Conservation (phyloP, 1,140 invertebrate genomes). For the Acarapis woodi region DNA sequence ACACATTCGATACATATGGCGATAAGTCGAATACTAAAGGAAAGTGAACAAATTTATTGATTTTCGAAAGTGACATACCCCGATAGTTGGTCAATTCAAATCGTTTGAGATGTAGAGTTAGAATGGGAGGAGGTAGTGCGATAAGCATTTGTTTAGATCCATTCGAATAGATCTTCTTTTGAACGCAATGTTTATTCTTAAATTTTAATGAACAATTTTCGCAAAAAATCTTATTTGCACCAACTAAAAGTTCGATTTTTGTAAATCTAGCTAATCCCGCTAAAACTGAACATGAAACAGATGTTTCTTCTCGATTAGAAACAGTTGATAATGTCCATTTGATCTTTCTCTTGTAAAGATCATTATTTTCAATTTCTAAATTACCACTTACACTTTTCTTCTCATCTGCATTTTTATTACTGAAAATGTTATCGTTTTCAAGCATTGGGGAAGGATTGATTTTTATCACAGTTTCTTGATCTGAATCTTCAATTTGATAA, state of each 20-base stretch:
- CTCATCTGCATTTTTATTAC: constrained; percentile 6
- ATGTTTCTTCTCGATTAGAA: neutral
- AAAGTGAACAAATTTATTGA: constrained; percentile 58
- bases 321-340: neutral
- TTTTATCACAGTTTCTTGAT: neutral
- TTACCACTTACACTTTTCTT: constrained; percentile 1
- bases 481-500: neutral
- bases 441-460: no score
- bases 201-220: constrained; percentile 30
- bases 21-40: constrained; percentile 55
- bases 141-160: constrained; percentile 74
- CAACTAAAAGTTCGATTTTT: constrained; percentile 50
- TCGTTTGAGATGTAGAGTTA: constrained; percentile 79
- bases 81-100: constrained; percentile 16
- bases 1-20: constrained; percentile 40
- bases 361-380: neutral
- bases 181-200: constrained; percentile 24
- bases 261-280: constrained; percentile 78
- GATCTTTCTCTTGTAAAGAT: neutral
- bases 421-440: constrained; percentile 1
- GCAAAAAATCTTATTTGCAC: constrained; percentile 70
- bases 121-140: constrained; percentile 55
- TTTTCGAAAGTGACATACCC: constrained; percentile 31
- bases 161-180: constrained; percentile 41
- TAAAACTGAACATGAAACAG: constrained; percentile 15